Evolutionary conservation across 2,888 invertebrate species (phyloP).

Genomic region (Ornithoptera alexandrae): DNA sequence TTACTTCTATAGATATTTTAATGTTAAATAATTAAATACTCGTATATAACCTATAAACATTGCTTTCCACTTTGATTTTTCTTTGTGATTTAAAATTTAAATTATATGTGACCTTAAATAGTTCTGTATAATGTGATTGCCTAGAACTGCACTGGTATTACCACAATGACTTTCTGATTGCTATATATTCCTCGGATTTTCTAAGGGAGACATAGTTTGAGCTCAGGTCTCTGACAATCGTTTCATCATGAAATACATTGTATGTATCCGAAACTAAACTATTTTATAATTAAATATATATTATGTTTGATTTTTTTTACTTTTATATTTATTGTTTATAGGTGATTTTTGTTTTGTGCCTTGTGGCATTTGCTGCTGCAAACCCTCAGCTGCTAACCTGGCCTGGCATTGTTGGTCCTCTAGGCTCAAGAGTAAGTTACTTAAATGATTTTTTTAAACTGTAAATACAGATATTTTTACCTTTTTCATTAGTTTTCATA

Average conservation of each 20-base stretch:
- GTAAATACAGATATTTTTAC: too few relatives aligned
- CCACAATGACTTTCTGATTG: constrained; percentile 14
- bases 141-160: not conserved
- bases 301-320: not conserved
- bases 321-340: not conserved
- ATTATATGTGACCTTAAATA: constrained; percentile 4
- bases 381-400: constrained; percentile 59
- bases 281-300: not conserved
- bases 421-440: constrained; percentile 48
- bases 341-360: constrained; percentile 55
- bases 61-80: not conserved
- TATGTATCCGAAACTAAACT: constrained; percentile 46
- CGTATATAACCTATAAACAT: too few relatives aligned
- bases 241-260: constrained; percentile 71
- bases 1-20: too few relatives aligned
- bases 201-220: constrained; percentile 9
- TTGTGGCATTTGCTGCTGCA: constrained; percentile 64
- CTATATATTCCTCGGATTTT: constrained; percentile 11
- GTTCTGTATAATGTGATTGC: not conserved
- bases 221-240: not conserved
- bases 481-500: too few relatives aligned
- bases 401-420: constrained; percentile 43
- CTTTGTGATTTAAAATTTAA: not conserved
- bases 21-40: too few relatives aligned
- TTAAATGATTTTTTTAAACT: too few relatives aligned